Evolutionary conservation across 2,797 vertebrate species (phyloP).

Genomic region (Fringilla coelebs): DNA sequence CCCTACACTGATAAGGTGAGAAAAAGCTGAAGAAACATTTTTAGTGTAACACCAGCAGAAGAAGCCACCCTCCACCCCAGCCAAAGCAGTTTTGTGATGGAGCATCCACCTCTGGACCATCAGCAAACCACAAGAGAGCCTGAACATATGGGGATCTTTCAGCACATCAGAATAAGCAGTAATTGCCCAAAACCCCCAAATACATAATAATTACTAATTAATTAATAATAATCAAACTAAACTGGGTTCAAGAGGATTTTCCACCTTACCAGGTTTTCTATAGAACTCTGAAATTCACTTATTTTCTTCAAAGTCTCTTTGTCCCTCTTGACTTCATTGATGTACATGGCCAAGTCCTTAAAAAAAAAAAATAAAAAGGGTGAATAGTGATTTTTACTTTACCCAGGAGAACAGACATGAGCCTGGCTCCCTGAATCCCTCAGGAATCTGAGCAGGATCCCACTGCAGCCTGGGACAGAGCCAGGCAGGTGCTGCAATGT

Average conservation of each 20-base stretch:
- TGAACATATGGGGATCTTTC: fast-evolving
- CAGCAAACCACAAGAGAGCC: background rate
- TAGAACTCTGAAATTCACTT: conserved; percentile 95
- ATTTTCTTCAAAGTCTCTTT: conserved; percentile 99
- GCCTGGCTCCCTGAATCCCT: background rate
- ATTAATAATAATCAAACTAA: background rate
- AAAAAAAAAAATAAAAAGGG: background rate
- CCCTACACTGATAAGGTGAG: background rate
- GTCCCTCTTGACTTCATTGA: conserved; percentile 97
- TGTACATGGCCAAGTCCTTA: conserved; percentile 99
- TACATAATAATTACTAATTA: background rate
- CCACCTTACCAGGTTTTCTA: conserved; percentile 92
- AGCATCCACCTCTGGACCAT: background rate
- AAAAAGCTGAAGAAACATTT: background rate
- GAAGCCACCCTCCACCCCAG: background rate
- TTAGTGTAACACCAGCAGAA: background rate
- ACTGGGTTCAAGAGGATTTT: background rate
- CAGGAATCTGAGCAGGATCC: background rate
- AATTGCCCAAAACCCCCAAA: background rate
- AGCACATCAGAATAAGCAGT: background rate
- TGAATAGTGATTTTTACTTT: background rate
- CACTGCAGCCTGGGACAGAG: background rate
- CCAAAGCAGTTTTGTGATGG: background rate
- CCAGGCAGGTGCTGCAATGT: background rate
- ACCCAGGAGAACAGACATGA: background rate